Percentiles rank a stretch among this genome's conserved stretches.
These are phyloP conservation scores for Indri indri DNA, from an alignment of 2,113 vertebrate genomes.

Conservation along the genomic window DNA sequence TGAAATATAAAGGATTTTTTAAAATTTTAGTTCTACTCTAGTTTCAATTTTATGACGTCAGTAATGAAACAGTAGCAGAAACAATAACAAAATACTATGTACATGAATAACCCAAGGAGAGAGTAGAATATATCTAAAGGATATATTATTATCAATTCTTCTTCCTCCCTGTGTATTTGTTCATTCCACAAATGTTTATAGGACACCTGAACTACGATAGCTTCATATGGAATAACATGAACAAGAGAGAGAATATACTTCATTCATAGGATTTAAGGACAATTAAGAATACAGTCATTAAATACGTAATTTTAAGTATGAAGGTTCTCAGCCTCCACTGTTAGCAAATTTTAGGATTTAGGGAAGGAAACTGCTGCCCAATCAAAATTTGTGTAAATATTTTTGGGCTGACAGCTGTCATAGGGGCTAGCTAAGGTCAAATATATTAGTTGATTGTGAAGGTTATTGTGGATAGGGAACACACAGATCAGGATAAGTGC, in stretches of 20 bases:
- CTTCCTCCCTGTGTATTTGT: neutral
- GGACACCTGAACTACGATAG: neutral
- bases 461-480: neutral
- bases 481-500: neutral
- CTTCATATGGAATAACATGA: neutral
- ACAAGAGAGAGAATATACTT: neutral
- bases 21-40: too few species aligned
- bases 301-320: neutral
- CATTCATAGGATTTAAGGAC: neutral
- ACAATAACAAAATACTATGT: neutral
- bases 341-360: neutral
- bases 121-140: neutral
- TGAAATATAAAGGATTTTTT: too few species aligned
- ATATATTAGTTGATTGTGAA: neutral
- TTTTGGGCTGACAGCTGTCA: neutral
- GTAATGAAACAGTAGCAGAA: neutral
- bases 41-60: too few species aligned
- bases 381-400: neutral
- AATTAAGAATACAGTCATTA: neutral
- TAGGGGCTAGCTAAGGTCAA: neutral
- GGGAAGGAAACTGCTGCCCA: neutral
- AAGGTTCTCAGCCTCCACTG: neutral
- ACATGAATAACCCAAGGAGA: neutral
- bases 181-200: neutral
- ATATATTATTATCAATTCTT: neutral